Evolutionary conservation across 2,797 vertebrate species (phyloP), one percentile per base, ranked within the genome.

Genomic region (Acrossocheilus fasciatus): DNA sequence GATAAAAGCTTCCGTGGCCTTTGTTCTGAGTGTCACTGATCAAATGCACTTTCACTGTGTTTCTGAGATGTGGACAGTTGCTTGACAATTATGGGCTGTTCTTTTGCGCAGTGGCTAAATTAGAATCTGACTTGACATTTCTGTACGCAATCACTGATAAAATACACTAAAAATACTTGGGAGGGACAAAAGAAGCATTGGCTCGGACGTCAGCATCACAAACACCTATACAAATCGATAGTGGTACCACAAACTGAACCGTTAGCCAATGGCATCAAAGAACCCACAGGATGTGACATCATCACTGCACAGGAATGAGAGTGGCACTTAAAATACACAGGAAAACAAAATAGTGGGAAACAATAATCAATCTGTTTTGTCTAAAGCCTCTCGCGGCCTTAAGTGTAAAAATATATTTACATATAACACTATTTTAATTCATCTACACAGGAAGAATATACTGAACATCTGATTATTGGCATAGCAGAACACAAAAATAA

Each of bases 391-490:
- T 26, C 36, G 10, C 30, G 75, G 39, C 52, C 50, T 78, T 39
- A 47, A 47, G 82, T 90, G 89, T 87, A 89, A 90, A 90, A 90
- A 90, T 89, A 90, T 88, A 90, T 89, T 54, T 84, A 90, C 84
- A 89, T 86, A 85, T 89, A 90, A 90, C 87, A 90, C 89, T 90
- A 87, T 89, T 70, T 59, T 10, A 86, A 83, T 86, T 81, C 47
- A 81, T 85, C 76, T 77, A 83, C 84, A 86, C 64, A 80, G 54
- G 75, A 87, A 86, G 84, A 84, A 84, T 88, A 88, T 87, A 89
- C 82, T 26, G 66, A 80, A 86, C 78, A 81, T 88, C 68, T 75
- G 86, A 87, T 89, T 88, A 89, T 80, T 84, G 75, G 26, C 69
- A 66, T 45, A 77, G 57, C 77, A 52, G 41, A 66, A 80, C 41